Evolutionary conservation across 2,797 vertebrate genomes (phyloP).

Genomic region (Anguilla megastoma): DNA sequence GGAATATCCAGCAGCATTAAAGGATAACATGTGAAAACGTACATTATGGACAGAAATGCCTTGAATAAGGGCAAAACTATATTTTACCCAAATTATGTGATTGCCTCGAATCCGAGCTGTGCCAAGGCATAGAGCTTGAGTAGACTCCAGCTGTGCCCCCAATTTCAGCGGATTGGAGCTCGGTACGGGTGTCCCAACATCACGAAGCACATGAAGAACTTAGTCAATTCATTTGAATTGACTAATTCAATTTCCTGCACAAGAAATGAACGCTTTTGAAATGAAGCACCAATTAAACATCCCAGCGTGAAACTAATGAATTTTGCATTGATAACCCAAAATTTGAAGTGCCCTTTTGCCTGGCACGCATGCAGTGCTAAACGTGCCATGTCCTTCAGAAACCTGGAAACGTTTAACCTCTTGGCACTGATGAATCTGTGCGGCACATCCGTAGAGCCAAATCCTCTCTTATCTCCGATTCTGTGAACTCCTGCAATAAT

Average conservation of each 20-base stretch:
- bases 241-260: background rate
- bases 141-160: background rate
- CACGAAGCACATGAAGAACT: background rate
- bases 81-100: background rate
- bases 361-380: background rate
- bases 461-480: background rate
- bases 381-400: background rate
- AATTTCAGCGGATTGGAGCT: background rate
- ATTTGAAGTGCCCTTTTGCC: background rate
- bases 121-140: background rate
- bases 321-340: background rate
- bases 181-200: constrained; percentile 3
- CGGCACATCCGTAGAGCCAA: background rate
- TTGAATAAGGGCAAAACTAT: background rate
- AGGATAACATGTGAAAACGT: background rate
- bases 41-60: background rate
- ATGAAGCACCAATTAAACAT: background rate
- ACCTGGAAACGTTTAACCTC: background rate
- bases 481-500: background rate
- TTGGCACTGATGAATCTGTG: background rate
- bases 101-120: background rate
- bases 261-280: background rate
- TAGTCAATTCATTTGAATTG: no score
- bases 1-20: background rate
- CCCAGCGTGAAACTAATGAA: background rate